A percentile compares a stretch with the other conserved stretches of the same genome.
Evolutionary conservation across 2,113 vertebrate genomes (phyloP).

Genomic region (Genyomyrus donnyi): DNA sequence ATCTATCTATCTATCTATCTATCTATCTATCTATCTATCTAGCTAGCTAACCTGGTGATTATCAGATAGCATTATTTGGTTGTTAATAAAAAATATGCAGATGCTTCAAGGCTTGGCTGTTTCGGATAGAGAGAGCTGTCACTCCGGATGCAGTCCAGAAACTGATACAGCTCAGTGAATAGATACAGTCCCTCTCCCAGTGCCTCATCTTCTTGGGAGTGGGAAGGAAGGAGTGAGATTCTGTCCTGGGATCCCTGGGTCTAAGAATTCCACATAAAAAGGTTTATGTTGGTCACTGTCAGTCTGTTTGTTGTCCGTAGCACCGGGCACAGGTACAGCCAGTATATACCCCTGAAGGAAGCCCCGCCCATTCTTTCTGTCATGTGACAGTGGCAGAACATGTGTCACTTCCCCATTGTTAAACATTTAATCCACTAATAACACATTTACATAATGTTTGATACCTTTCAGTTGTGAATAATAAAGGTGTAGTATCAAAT

Average conservation of each 20-base stretch:
- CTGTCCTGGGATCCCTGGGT: conserved; percentile 53
- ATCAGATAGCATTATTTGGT: neutral
- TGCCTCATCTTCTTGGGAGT: conserved; percentile 21
- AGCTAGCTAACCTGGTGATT: neutral
- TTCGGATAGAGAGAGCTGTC: neutral
- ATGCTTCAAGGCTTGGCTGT: neutral
- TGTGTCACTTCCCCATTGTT: conserved; percentile 47
- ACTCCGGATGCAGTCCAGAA: neutral
- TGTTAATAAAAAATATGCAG: neutral
- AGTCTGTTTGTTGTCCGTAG: conserved; percentile 71
- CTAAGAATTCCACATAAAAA: conserved; percentile 67
- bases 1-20: neutral
- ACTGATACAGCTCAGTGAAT: neutral
- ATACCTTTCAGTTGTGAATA: neutral
- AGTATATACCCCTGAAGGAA: conserved; percentile 61
- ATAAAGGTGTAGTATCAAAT: conserved; percentile 10
- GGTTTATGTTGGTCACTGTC: conserved; percentile 66
- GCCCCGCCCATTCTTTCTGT: conserved; percentile 44
- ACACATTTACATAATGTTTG: conserved; percentile 23
- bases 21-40: too few species aligned
- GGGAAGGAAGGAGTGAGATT: conserved; percentile 47
- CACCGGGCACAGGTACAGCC: conserved; percentile 57
- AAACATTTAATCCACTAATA: conserved; percentile 36
- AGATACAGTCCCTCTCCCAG: neutral
- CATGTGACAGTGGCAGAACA: conserved; percentile 62